These are phyloP conservation scores for Latrodectus hesperus DNA, from an alignment of 2,888 invertebrate species.

Conservation along the genomic window DNA sequence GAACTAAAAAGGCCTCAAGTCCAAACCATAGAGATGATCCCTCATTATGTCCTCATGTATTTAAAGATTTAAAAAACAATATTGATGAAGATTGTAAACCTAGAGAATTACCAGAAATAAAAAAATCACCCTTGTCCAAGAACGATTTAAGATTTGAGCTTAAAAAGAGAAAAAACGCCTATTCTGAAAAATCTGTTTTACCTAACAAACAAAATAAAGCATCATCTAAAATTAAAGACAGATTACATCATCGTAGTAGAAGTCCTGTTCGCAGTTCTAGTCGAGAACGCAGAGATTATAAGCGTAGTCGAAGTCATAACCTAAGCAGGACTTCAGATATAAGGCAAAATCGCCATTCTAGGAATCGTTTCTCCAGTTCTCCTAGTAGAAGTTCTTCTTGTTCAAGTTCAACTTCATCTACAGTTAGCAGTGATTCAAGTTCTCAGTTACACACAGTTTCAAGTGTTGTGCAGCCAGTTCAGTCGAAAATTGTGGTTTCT, in stretches of 20 bases:
- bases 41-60: background rate
- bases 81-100: background rate
- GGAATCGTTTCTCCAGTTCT: background rate
- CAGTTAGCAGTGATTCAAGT: conserved; percentile 9
- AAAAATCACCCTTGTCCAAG: background rate
- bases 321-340: background rate
- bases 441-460: conserved; percentile 31
- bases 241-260: background rate
- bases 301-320: background rate
- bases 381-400: conserved; percentile 22
- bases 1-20: background rate
- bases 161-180: conserved; percentile 21
- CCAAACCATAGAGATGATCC: too few relatives aligned
- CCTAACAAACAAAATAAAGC: background rate
- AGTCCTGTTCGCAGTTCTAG: conserved; percentile 3
- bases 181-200: background rate
- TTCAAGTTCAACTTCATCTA: conserved; percentile 20
- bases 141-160: conserved; percentile 38
- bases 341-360: background rate
- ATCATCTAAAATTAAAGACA: too few relatives aligned
- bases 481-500: background rate
- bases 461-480: conserved; percentile 53
- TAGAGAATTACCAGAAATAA: background rate
- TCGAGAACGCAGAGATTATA: background rate
- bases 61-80: background rate